Conservation (phyloP, 2,113 vertebrate species). For the Sitta europaea region DNA sequence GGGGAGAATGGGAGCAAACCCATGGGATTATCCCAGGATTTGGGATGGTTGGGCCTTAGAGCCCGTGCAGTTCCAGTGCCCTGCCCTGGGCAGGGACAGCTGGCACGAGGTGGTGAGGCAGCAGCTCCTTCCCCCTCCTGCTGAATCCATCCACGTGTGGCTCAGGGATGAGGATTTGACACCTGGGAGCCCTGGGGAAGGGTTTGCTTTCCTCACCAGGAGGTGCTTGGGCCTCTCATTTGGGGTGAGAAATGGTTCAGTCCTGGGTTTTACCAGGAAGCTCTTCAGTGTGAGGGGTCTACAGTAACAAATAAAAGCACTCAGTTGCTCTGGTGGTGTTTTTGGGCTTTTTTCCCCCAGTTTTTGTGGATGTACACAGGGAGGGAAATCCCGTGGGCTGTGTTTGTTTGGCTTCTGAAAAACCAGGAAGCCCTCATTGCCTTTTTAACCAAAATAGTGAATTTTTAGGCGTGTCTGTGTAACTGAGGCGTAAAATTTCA, state of each 20-base stretch:
- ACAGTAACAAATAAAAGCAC: accelerated
- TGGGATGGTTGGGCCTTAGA: not conserved
- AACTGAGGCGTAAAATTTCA: accelerated
- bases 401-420: not conserved
- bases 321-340: not conserved
- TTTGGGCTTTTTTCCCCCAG: accelerated
- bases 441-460: not conserved
- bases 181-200: no score
- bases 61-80: accelerated
- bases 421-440: accelerated
- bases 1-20: not conserved
- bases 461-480: not conserved
- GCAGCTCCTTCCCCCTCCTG: not conserved
- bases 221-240: not conserved
- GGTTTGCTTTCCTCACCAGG: no score
- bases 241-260: not conserved
- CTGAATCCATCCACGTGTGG: accelerated
- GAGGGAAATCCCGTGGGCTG: not conserved
- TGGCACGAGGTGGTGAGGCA: accelerated
- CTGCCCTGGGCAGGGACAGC: not conserved
- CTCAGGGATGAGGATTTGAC: not conserved
- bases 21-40: accelerated
- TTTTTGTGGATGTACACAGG: accelerated
- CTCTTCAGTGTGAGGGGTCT: not conserved
- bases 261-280: accelerated